Percentiles rank a stretch among this genome's conserved stretches.
Evolutionary conservation across 2,797 vertebrate species (phyloP).

Genomic region (Stomatorhinus walkeri): DNA sequence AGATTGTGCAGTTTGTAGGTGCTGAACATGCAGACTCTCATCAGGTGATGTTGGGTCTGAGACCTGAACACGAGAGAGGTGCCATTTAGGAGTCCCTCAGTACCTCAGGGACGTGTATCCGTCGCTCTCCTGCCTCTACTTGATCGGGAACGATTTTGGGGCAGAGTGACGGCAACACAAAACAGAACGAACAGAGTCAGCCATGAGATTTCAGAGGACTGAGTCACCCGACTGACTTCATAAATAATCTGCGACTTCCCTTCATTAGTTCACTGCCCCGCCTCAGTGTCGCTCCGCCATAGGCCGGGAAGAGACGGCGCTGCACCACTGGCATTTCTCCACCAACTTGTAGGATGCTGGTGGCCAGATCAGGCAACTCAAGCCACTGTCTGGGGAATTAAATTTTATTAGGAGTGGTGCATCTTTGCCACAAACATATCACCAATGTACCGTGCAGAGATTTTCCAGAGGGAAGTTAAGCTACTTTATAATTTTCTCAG

Average conservation of each 20-base stretch:
- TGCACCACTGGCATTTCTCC: not conserved
- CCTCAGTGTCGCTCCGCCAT: not conserved
- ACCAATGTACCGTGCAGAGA: not conserved
- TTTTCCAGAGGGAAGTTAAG: not conserved
- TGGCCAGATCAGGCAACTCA: not conserved
- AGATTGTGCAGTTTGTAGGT: not conserved
- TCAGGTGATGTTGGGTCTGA: not conserved
- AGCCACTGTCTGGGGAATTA: not conserved
- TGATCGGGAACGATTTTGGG: not conserved
- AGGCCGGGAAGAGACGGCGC: not conserved
- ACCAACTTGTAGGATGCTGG: not conserved
- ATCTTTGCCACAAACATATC: not conserved
- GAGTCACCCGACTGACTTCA: not conserved
- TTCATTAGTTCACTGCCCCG: not conserved
- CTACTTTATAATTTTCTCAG: not conserved
- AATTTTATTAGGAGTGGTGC: not conserved
- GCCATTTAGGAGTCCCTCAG: not conserved
- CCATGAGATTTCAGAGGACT: not conserved
- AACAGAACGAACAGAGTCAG: not conserved
- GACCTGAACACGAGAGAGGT: not conserved
- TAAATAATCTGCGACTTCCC: not conserved
- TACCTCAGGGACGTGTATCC: not conserved
- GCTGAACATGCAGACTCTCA: not conserved
- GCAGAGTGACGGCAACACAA: not conserved
- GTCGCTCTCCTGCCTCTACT: not conserved